These are phyloP conservation scores for Drosophila melanosoma DNA, from an alignment of 2,888 invertebrate genomes.

Conservation along the genomic window DNA sequence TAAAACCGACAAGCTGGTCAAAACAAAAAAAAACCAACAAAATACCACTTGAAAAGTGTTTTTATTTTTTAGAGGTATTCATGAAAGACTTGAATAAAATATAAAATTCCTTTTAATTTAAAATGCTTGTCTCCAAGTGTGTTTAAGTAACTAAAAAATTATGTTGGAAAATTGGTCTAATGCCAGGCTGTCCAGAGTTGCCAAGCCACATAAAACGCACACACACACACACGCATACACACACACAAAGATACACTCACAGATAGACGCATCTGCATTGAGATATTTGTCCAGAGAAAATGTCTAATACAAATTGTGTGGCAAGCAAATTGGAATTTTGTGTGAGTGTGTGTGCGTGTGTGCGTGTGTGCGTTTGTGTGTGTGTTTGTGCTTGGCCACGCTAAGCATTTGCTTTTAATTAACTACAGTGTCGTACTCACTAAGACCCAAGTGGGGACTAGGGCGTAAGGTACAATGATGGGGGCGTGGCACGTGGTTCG, in stretches of 20 bases:
- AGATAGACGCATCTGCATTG: background rate
- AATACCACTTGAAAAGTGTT: background rate
- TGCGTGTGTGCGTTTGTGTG: constrained; percentile 14
- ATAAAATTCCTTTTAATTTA: background rate
- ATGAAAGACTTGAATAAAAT: background rate
- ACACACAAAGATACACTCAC: background rate
- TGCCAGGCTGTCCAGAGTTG: constrained; percentile 10
- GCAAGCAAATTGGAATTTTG: constrained; percentile 15
- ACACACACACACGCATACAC: constrained; percentile 1
- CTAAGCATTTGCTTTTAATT: constrained; percentile 62
- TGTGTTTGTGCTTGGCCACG: constrained; percentile 27
- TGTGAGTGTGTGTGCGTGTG: constrained; percentile 1
- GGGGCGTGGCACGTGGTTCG: constrained; percentile 8
- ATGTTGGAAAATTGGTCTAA: constrained; percentile 6
- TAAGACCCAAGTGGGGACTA: constrained; percentile 25
- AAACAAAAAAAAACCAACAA: background rate
- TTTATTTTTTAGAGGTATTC: background rate
- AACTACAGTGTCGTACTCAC: constrained; percentile 55
- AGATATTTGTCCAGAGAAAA: constrained; percentile 15
- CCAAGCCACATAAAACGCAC: background rate
- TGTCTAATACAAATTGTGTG: constrained; percentile 41
- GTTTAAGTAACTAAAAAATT: constrained; percentile 10
- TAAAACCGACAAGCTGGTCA: background rate
- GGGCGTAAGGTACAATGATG: background rate
- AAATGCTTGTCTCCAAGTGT: background rate